These are phyloP conservation scores for Scortum barcoo DNA, from an alignment of 2,113 vertebrate genomes.

Conservation along the genomic window DNA sequence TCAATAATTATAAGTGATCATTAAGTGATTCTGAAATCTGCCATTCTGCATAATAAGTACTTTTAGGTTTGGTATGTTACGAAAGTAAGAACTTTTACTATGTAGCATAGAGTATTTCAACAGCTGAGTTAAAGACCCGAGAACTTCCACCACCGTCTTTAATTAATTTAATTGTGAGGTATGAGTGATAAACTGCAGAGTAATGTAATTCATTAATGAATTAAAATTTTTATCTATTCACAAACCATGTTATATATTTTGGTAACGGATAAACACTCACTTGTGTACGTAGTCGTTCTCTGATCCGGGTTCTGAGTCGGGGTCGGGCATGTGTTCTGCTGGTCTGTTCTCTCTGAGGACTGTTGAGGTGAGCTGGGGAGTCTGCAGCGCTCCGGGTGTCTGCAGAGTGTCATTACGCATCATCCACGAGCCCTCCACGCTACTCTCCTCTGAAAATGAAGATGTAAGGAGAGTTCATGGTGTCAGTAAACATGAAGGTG, in stretches of 20 bases:
- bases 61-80: too few species aligned
- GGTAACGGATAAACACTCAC: slow-evolving; percentile 78
- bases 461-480: neutral
- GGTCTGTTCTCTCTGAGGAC: slow-evolving; percentile 95
- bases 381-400: slow-evolving; percentile 91
- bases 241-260: neutral
- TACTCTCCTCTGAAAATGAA: slow-evolving; percentile 90
- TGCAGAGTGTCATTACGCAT: slow-evolving; percentile 94
- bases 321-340: slow-evolving; percentile 94
- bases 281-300: slow-evolving; percentile 98
- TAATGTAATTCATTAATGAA: too few species aligned
- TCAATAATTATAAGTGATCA: too few species aligned
- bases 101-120: too few species aligned
- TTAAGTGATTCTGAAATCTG: too few species aligned
- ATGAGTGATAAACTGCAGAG: neutral
- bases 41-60: too few species aligned
- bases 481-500: neutral
- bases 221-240: neutral
- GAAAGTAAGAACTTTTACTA: too few species aligned
- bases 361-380: slow-evolving; percentile 97
- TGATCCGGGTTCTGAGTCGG: slow-evolving; percentile 95
- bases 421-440: slow-evolving; percentile 94
- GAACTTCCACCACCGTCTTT: too few species aligned
- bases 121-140: too few species aligned
- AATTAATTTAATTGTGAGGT: neutral